A percentile compares a stretch with the other conserved stretches of the same genome.
Conservation (phyloP, 1,140 invertebrate species). For the Aethina tumida region DNA sequence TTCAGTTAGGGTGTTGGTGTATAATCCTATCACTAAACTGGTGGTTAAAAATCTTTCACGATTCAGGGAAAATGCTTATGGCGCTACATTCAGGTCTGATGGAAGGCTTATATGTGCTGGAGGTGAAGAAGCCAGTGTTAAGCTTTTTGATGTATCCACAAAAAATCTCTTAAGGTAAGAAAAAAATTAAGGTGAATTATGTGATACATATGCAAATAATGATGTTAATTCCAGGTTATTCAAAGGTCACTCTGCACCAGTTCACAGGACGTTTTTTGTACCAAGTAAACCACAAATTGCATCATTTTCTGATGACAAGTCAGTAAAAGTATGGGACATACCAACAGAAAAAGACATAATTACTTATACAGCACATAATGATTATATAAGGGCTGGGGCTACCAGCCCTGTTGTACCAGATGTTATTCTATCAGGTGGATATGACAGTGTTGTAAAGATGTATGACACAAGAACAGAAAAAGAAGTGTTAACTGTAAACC, state of each 20-base stretch:
- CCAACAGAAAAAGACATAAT: constrained; percentile 61
- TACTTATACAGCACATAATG: constrained; percentile 60
- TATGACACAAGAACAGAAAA: constrained; percentile 74
- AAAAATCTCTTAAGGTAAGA: constrained; percentile 53
- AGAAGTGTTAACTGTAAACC: constrained; percentile 67
- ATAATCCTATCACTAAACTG: constrained; percentile 78
- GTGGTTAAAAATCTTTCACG: constrained; percentile 75
- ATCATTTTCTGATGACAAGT: constrained; percentile 91
- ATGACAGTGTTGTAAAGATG: constrained; percentile 84
- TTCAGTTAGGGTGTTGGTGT: constrained; percentile 85
- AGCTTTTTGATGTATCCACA: constrained; percentile 78
- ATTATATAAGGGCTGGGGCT: constrained; percentile 75
- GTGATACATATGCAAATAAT: no score
- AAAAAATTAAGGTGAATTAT: not conserved
- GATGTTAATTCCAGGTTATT: constrained; percentile 37
- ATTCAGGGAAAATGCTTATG: constrained; percentile 79
- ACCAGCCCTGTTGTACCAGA: constrained; percentile 66
- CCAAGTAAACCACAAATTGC: constrained; percentile 66
- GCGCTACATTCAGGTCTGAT: constrained; percentile 76
- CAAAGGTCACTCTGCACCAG: constrained; percentile 53
- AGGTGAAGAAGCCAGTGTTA: constrained; percentile 76
- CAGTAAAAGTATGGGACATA: constrained; percentile 84
- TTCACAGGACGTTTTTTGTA: constrained; percentile 79
- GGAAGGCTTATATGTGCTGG: constrained; percentile 77
- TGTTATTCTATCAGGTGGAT: constrained; percentile 79